These are phyloP conservation scores for Xylophagus ater DNA, from an alignment of 2,888 invertebrate species.

Conservation along the genomic window DNA sequence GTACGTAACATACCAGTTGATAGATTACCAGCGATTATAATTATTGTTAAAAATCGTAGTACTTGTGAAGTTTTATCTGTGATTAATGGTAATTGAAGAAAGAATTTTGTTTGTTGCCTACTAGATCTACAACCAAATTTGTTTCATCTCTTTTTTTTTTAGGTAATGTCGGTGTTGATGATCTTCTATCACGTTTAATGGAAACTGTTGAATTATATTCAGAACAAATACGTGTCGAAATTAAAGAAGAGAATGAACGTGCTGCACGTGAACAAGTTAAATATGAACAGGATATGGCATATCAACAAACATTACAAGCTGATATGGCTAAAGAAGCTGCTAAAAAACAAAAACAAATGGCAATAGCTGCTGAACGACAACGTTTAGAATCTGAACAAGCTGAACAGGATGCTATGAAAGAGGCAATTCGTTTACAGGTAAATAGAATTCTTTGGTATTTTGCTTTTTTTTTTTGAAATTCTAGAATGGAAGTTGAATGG, in stretches of 20 bases:
- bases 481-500: background rate
- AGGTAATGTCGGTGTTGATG: constrained; percentile 75
- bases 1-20: constrained; percentile 78
- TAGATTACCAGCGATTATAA: constrained; percentile 74
- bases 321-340: constrained; percentile 79
- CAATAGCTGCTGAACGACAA: constrained; percentile 55
- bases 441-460: constrained; percentile 11
- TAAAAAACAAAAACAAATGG: constrained; percentile 57
- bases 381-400: constrained; percentile 63
- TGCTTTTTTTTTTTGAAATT: background rate
- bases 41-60: constrained; percentile 79
- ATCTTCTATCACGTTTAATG: constrained; percentile 74
- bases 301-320: constrained; percentile 70
- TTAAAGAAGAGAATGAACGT: constrained; percentile 75
- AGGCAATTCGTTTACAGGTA: constrained; percentile 44
- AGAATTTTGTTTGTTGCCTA: constrained; percentile 4
- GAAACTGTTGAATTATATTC: constrained; percentile 78
- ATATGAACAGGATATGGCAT: constrained; percentile 88
- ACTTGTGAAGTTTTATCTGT: constrained; percentile 84
- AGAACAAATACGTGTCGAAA: constrained; percentile 65
- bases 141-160: constrained; percentile 39
- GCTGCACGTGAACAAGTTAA: constrained; percentile 82
- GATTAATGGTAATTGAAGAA: constrained; percentile 58
- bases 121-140: background rate
- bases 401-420: constrained; percentile 58